Conservation (phyloP, 2,797 vertebrate genomes). For the Crypturellus tataupa region DNA sequence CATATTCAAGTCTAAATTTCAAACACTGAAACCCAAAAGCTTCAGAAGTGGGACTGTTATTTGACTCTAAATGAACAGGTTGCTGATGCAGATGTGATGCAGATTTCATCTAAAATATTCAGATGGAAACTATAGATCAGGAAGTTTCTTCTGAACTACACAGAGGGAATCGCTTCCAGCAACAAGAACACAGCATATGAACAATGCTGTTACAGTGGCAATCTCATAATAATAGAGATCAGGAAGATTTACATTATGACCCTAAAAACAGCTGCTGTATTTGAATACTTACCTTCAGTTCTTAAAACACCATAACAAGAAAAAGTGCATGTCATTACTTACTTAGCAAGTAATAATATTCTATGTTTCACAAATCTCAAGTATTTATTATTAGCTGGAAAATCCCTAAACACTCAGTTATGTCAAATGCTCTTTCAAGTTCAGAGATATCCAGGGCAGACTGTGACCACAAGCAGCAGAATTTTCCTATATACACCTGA, state of each 20-base stretch:
- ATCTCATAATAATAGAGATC: not conserved
- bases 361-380: not conserved
- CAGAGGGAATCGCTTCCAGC: not conserved
- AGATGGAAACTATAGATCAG: not conserved
- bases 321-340: not conserved
- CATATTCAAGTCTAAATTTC: not conserved
- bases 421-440: not conserved
- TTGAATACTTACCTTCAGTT: not conserved
- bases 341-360: not conserved
- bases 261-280: not conserved
- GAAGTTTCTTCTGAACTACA: not conserved
- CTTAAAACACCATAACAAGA: not conserved
- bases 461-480: not conserved
- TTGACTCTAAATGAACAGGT: not conserved
- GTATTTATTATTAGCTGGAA: not conserved
- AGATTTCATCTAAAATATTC: not conserved
- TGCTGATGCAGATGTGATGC: not conserved
- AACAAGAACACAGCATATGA: not conserved
- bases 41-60: not conserved
- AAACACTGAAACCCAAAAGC: not conserved
- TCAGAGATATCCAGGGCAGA: not conserved
- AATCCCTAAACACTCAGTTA: not conserved
- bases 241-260: not conserved
- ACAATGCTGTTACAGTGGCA: not conserved
- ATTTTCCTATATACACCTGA: not conserved